Evolutionary conservation across 2,888 invertebrate species (phyloP), one percentile per base, ranked within the genome.

Genomic region (Hemicrepidius hirtus): DNA sequence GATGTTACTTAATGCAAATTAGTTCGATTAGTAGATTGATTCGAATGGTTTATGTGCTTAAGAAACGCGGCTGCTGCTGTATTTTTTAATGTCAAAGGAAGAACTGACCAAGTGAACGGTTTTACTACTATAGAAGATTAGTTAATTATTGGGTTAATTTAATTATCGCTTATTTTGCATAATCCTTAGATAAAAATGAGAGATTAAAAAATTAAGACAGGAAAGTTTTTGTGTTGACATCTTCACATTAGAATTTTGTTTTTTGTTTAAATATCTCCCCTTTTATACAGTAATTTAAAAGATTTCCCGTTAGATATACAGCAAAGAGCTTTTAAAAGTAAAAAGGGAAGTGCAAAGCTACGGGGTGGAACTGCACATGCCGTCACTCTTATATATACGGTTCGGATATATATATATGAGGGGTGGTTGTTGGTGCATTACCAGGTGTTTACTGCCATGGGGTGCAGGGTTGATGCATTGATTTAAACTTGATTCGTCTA

Each of bases 401-500:
- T 37, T 35, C 55, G 46, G 60, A 40, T 24, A 50, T 24, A 55
- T 66, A 40, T 24, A 50, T 24, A 55, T 68, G 67, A 65, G 73
- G 73, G 73, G 73, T 73, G 73, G 73, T 73, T 73, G 73, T 73
- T 72, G 68, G 73, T 73, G 73, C 73, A 73, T 64, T 73, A 68
- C 73, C 73, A 73, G 73, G 73, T 73, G 73, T 73, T 73, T 73
- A 65, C 73, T 59, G 50, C 57, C 50, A 73, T 69, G 72, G 73
- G 70, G 68, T 68, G 68, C 68, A 68, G 69, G 60, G 73, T 65
- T 64, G 68, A 60, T 69, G 73, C 68, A 73, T 73, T 73, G 73
- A 73, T 73, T 73, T 73, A 73, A 73, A 73, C 73, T 73, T 73
- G 73, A 73, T 73, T 73, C 68, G 73, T 73, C 73, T 73, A 73